A percentile compares a stretch with the other conserved stretches of the same genome.
phyloP scores from a whole-genome alignment of 2,113 vertebrate species.

The Nestor notabilis region DNA sequence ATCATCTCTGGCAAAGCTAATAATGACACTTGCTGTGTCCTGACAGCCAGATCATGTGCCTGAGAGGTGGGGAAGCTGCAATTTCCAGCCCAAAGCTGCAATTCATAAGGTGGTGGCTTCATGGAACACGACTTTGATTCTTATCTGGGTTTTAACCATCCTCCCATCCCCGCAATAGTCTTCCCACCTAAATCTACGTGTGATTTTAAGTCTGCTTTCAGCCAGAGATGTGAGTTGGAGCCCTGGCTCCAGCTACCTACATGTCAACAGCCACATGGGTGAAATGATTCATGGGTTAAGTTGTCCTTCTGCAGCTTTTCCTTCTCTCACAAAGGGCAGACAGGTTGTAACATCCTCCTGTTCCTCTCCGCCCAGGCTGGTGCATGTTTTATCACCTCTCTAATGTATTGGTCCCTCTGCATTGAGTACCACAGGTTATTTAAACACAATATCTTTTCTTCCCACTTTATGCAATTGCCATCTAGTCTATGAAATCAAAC shows the following conservation, averaged over 20 bases:
- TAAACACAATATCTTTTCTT: neutral
- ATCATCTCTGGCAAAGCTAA: neutral
- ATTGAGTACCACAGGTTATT: neutral
- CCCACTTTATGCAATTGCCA: neutral
- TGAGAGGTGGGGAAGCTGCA: neutral
- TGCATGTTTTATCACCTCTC: accelerated
- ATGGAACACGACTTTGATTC: accelerated
- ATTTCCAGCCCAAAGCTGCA: neutral
- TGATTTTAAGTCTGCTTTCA: neutral
- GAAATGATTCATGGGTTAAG: neutral
- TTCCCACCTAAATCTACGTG: neutral
- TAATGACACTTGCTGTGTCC: neutral
- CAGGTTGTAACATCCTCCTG: neutral
- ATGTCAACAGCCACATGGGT: neutral
- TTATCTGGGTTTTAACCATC: neutral
- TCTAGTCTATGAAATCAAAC: neutral
- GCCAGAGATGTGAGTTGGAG: neutral
- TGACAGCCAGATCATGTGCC: accelerated
- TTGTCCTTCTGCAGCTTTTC: neutral
- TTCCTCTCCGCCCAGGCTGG: neutral
- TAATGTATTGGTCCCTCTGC: neutral
- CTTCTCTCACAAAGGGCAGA: accelerated
- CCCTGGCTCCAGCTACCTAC: neutral
- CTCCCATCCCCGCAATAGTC: no score
- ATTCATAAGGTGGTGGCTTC: neutral